These are phyloP conservation scores for Galbula dea DNA, from an alignment of 2,113 vertebrate genomes.

Conservation along the genomic window DNA sequence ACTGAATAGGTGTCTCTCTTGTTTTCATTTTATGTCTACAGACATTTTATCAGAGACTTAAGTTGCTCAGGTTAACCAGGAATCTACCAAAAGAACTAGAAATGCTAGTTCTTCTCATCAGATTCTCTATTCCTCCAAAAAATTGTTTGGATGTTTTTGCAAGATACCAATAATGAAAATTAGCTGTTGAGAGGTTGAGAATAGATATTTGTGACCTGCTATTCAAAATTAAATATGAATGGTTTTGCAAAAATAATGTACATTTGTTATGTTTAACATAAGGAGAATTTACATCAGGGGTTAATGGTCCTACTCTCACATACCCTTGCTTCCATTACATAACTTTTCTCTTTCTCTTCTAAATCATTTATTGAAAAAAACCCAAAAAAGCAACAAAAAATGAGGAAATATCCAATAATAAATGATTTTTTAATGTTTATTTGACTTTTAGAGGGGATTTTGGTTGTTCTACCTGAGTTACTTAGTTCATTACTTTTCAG, in stretches of 20 bases:
- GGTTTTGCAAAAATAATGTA: not conserved
- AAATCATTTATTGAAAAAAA: not conserved
- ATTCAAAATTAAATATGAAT: not conserved
- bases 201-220: not conserved
- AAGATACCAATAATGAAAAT: not conserved
- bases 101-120: not conserved
- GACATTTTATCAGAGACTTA: not conserved
- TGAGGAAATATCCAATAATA: not conserved
- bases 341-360: not conserved
- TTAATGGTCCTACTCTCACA: not conserved
- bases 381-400: not conserved
- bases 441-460: not conserved
- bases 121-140: not conserved
- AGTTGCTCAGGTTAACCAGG: not conserved
- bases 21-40: not conserved
- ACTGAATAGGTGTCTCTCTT: accelerated
- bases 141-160: not conserved
- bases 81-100: not conserved
- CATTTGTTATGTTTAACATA: not conserved
- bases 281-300: not conserved
- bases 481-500: not conserved
- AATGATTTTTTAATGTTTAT: not conserved
- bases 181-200: not conserved
- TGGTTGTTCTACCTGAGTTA: not conserved
- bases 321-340: not conserved